Evolutionary conservation across 2,797 vertebrate genomes (phyloP).

Genomic region (Pelochelys cantorii): DNA sequence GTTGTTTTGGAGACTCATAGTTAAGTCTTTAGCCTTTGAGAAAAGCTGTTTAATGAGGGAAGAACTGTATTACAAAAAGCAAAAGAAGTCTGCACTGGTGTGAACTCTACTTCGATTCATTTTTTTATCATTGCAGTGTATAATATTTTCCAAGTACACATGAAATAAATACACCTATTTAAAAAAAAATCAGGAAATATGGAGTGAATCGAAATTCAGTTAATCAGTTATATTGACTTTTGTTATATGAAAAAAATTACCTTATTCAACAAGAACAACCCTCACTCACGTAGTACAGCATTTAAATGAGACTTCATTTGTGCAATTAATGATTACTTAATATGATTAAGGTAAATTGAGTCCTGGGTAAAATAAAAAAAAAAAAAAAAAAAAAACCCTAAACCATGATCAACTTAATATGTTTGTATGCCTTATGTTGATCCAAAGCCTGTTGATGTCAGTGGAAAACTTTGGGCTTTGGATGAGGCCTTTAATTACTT

Average conservation of each 20-base stretch:
- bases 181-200: neutral
- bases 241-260: neutral
- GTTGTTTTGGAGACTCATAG: rapidly evolving
- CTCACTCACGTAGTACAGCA: neutral
- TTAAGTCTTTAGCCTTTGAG: neutral
- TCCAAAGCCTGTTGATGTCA: neutral
- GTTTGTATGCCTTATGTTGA: neutral
- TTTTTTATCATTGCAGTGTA: neutral
- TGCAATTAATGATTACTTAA: neutral
- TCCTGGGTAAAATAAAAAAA: rapidly evolving
- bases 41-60: neutral
- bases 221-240: neutral
- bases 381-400: neutral
- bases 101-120: neutral
- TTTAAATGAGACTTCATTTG: neutral
- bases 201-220: neutral
- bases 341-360: neutral
- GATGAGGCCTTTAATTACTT: neutral
- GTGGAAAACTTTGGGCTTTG: neutral
- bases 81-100: neutral
- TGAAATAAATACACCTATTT: neutral
- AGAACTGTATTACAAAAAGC: neutral
- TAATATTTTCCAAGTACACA: rapidly evolving
- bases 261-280: neutral
- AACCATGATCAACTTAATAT: neutral